phyloP scores from a whole-genome alignment of 2,797 vertebrate genomes.

The Taenioides sp. region DNA sequence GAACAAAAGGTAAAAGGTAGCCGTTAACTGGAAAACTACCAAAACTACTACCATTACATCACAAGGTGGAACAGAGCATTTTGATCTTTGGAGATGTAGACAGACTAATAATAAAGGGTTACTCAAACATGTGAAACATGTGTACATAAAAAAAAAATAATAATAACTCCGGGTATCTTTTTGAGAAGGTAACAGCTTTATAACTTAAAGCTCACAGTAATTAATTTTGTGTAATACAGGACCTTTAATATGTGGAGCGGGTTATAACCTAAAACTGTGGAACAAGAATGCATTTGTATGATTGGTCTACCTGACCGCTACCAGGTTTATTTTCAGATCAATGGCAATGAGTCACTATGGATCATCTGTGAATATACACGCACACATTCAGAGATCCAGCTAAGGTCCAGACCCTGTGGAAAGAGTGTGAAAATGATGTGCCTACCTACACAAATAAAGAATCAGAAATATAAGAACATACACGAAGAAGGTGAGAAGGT shows the following conservation, averaged over 20 bases:
- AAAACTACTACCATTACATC: too few relatives aligned
- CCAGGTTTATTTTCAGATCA: slow-evolving; percentile 54
- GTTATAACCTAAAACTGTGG: slow-evolving; percentile 41
- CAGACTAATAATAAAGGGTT: too few relatives aligned
- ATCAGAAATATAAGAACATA: slow-evolving; percentile 13
- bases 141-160: too few relatives aligned
- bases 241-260: slow-evolving; percentile 47
- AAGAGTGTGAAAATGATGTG: slow-evolving; percentile 19
- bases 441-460: slow-evolving; percentile 32
- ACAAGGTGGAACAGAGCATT: too few relatives aligned
- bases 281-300: slow-evolving; percentile 22
- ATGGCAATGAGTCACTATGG: slow-evolving; percentile 53
- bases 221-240: too few relatives aligned
- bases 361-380: slow-evolving; percentile 30
- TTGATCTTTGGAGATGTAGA: too few relatives aligned
- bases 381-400: slow-evolving; percentile 17
- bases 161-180: too few relatives aligned
- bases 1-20: too few relatives aligned
- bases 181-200: too few relatives aligned
- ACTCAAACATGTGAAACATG: too few relatives aligned
- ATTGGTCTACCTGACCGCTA: slow-evolving; percentile 31
- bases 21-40: too few relatives aligned
- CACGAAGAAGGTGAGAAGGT: slow-evolving; percentile 39
- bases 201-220: too few relatives aligned
- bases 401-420: slow-evolving; percentile 27